Evolutionary conservation across 2,113 vertebrate genomes (phyloP).

Genomic region (Potamarius usumacintae): DNA sequence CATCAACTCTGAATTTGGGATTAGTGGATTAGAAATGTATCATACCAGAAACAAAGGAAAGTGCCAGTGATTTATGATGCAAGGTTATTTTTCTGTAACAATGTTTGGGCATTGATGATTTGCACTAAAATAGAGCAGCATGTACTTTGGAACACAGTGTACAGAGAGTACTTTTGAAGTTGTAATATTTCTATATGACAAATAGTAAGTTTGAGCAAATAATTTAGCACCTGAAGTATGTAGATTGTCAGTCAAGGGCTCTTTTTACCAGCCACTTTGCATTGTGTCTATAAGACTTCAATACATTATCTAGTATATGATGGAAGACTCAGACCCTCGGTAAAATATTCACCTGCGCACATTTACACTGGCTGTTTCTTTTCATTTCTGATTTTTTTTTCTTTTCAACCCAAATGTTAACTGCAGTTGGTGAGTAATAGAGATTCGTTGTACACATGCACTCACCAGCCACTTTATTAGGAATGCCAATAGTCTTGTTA

Average conservation of each 20-base stretch:
- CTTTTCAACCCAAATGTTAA: neutral
- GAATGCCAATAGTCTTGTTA: neutral
- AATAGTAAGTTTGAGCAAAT: neutral
- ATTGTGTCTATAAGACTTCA: neutral
- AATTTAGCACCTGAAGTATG: neutral
- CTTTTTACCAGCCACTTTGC: neutral
- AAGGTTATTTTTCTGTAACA: neutral
- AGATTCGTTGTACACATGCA: neutral
- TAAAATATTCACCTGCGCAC: neutral
- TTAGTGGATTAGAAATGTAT: neutral
- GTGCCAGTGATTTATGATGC: constrained; percentile 8
- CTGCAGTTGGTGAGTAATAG: neutral
- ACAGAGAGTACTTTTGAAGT: neutral
- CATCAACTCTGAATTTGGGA: neutral
- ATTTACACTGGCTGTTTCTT: neutral
- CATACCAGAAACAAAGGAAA: neutral
- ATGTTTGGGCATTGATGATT: neutral
- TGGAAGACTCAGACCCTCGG: neutral
- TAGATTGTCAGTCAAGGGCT: neutral
- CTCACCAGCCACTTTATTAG: neutral
- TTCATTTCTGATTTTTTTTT: neutral
- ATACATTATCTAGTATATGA: neutral
- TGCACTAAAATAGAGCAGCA: neutral
- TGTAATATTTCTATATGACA: neutral
- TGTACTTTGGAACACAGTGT: too few species aligned